Evolutionary conservation across 2,113 vertebrate species (phyloP).

Genomic region (Erpornis zantholeuca): DNA sequence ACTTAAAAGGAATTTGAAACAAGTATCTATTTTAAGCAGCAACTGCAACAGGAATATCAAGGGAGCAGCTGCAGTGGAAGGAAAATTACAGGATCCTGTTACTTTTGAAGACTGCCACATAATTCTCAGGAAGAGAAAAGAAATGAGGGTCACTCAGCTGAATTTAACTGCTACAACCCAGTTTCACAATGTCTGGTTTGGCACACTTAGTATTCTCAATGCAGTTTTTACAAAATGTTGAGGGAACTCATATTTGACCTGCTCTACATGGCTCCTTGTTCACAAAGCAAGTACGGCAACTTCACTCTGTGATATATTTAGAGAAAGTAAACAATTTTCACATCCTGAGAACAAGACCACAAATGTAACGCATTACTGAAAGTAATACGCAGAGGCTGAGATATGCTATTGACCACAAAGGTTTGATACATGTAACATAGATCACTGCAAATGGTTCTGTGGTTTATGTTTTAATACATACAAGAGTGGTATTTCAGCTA

Average conservation of each 20-base stretch:
- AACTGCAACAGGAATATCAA: background rate
- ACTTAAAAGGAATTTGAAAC: background rate
- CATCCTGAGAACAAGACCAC: slow-evolving; percentile 37
- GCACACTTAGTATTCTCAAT: background rate
- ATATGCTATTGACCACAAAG: background rate
- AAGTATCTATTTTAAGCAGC: background rate
- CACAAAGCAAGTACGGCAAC: background rate
- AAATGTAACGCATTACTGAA: background rate
- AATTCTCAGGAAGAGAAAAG: background rate
- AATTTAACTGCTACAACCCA: background rate
- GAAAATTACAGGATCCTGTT: background rate
- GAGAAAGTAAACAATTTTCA: slow-evolving; percentile 17
- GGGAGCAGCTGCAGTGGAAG: background rate
- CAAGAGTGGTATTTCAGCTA: background rate
- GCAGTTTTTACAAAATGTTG: background rate
- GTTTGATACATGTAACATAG: background rate
- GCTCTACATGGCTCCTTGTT: background rate
- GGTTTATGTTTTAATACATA: background rate
- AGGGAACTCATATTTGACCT: background rate
- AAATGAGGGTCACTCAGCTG: accelerated
- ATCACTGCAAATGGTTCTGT: background rate
- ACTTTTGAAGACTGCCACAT: background rate
- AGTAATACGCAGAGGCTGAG: background rate
- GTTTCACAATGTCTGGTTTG: background rate
- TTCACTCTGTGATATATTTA: background rate